phyloP scores from a whole-genome alignment of 2,888 invertebrate genomes.

The Luffia ferchaultella region DNA sequence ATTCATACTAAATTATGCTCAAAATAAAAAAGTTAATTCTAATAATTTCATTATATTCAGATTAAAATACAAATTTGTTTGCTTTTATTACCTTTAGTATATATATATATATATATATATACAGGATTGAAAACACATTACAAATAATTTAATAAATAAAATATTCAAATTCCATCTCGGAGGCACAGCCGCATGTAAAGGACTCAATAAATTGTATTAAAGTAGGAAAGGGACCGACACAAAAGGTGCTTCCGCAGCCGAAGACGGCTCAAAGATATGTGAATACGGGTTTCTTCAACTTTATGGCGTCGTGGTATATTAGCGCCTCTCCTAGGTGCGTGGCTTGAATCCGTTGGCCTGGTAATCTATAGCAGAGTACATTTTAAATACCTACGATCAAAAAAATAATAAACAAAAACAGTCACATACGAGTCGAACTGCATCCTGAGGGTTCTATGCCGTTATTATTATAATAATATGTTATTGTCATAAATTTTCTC shows the following conservation, averaged over 20 bases:
- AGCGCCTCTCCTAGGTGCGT: slow-evolving; percentile 3
- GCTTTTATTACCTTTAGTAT: too few relatives aligned
- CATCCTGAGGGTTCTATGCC: neutral
- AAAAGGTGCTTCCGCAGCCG: slow-evolving; percentile 29
- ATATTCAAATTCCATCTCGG: slow-evolving; percentile 1
- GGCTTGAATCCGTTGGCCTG: neutral
- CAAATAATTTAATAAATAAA: neutral
- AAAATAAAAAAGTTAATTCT: too few relatives aligned
- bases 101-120: too few relatives aligned
- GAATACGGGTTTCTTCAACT: slow-evolving; percentile 40
- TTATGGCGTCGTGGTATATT: slow-evolving; percentile 34
- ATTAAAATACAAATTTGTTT: too few relatives aligned
- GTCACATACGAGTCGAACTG: neutral
- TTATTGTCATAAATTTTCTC: neutral
- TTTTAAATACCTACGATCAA: neutral
- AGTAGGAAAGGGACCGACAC: slow-evolving; percentile 38
- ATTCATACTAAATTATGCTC: too few relatives aligned
- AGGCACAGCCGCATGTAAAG: slow-evolving; percentile 14
- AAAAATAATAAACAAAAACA: neutral
- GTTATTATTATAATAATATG: neutral
- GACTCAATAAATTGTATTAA: slow-evolving; percentile 42
- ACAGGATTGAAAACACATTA: neutral
- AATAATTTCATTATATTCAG: too few relatives aligned
- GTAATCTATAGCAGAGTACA: neutral
- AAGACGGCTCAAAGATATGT: slow-evolving; percentile 26